Base-by-base conservation (phyloP, 2,797 vertebrate species). In the Centropyge bicolor region DNA sequence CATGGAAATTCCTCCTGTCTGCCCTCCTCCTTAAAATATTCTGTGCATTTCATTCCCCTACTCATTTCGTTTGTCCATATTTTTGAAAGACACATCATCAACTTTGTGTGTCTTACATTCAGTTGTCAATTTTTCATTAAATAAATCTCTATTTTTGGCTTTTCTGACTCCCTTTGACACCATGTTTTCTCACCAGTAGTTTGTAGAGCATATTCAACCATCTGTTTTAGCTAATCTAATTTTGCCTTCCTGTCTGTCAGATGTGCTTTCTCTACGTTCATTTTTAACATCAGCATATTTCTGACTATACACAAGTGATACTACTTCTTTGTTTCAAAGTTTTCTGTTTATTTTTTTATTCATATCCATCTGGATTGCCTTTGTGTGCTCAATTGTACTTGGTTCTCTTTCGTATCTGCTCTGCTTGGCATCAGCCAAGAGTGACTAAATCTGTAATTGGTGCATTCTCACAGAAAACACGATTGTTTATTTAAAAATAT, bases 1-100 rank as follows among this genome's bases (percentile, higher is more conserved):
- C 66, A 74, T 79, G 40, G 62, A 71, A 72, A 59, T 67, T 41
- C 38, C 56, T 74, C 51, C 72, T 66, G 81, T 84, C 74, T 64
- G 13, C 22, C n/a, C 36, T 27, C 31, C 35, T 43, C 59, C 24
- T 59, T 72, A n/a, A 83, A 76, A 79, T 67, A 75, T 11, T 14
- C 12, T 5, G 13, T n/a, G 40, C 48, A 22, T 35, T 20, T 24
- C 46, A 12, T 63, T 54, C 40, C 38, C 40, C 48, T 35, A 19
- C 62, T 81, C 52, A 48, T 69, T 81, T 71, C 59, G 13, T 74
- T 76, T 81, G 22, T 12, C 2, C 56, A 43, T 68, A 43, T 79
- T 63, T 77, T 55, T 52, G 20, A 22, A 64, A 74, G n/a, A 63
- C 45, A 76, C 56, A 59, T n/a, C n/a, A 12, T 74, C 70, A 72